Base-by-base conservation (phyloP, 2,797 vertebrate species). In the Eurystomus glaucurus region DNA sequence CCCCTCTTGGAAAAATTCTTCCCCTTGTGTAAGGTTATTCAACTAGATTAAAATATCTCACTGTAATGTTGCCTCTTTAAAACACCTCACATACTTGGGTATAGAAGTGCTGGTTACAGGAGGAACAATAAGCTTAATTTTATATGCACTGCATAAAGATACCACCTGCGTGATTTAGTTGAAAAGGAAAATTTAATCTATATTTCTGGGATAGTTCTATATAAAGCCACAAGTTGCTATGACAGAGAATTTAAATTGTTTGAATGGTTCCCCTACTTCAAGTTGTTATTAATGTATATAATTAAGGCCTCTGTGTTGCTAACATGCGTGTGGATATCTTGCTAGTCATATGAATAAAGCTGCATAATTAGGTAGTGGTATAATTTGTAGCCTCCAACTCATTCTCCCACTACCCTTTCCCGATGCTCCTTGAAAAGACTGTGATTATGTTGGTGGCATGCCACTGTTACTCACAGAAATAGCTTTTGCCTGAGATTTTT, bases 1-100 rank as follows among this genome's bases (percentile, higher is more conserved):
- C 55, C 83, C 89, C 48, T 97, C 95, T 95, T 33, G 79, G 76
- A 93, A 96, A 93, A 85, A 89, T 14, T 69, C 86, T 95, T 94
- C 70, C 81, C 94, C 93, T 91, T 94, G 79, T 84, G 62, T 94
- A 95, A 98, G 90, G 94, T 97, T 93, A 94, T 86, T 96, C 94
- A 92, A 37, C 89, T 87, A 90, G 83, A 97, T 96, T 95, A 96
- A 97, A 97, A 93, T 92, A 83, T 46, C 79, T 96, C 88, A 83
- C 71, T 77, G 31, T 50, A 94, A 92, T 28, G 92, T 81, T 90
- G 93, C 68, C 74, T 96, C 72, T 96, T 85, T 72, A 37, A 85
- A 96, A 94, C 80, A 93, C 85, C 66, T 90, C 43, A 72, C 60
- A 82, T 46, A 31, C 52, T 45, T 77, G 48, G 16, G 65, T 93